Conservation (phyloP, 2,888 invertebrate species). For the Ophion obscuratus region DNA sequence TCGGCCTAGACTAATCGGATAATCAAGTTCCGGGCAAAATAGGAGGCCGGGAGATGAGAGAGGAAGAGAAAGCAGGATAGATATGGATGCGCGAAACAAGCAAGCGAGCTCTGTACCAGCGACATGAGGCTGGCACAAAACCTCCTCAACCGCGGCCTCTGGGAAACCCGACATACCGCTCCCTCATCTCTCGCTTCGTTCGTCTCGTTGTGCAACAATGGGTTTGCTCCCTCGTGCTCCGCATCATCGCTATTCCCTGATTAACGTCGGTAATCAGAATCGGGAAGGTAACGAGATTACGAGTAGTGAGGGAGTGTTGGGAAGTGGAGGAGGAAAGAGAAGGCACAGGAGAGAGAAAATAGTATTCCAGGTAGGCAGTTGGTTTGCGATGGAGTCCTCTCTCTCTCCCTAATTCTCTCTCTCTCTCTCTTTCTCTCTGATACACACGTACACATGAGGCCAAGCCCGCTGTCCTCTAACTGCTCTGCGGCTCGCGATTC, state of each 20-base stretch:
- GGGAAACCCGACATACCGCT: constrained; percentile 23
- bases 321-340: constrained; percentile 11
- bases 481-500: constrained; percentile 74
- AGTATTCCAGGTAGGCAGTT: constrained; percentile 3
- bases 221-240: constrained; percentile 64
- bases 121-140: constrained; percentile 67
- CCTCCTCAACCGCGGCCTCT: constrained; percentile 72
- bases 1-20: constrained; percentile 76
- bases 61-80: not conserved
- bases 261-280: constrained; percentile 82
- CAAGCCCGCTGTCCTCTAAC: constrained; percentile 22
- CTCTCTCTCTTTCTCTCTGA: not conserved
- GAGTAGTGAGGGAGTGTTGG: constrained; percentile 56
- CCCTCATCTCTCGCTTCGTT: constrained; percentile 38
- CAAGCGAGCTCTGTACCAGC: constrained; percentile 54
- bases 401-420: not conserved
- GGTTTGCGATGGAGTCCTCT: constrained; percentile 16
- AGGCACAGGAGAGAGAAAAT: constrained; percentile 19
- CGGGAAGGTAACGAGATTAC: constrained; percentile 81
- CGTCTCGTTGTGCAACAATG: constrained; percentile 56
- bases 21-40: constrained; percentile 77
- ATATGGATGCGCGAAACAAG: constrained; percentile 22
- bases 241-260: constrained; percentile 82
- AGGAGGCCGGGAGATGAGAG: constrained; percentile 45
- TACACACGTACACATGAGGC: not conserved